Percentiles rank a stretch among this genome's conserved stretches.
Evolutionary conservation across 2,113 vertebrate species (phyloP).

Genomic region (Lepus americanus): DNA sequence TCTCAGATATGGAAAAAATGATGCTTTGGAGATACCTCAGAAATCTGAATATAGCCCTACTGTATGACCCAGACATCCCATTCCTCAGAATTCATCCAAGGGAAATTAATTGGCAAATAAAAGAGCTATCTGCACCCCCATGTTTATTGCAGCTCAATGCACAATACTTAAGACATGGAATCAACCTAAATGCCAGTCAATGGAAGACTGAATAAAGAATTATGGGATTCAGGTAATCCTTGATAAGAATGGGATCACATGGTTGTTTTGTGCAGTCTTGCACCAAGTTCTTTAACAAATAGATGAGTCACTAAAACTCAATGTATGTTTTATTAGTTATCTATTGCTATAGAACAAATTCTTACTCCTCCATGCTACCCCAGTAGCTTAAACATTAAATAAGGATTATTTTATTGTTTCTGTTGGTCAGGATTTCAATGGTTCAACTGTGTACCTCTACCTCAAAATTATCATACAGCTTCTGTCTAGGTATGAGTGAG

Average conservation of each 20-base stretch:
- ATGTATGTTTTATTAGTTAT: neutral
- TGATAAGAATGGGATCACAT: neutral
- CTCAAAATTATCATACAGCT: neutral
- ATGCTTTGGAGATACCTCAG: no score
- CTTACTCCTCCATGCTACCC: neutral
- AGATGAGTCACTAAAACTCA: neutral
- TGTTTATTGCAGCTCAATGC: no score
- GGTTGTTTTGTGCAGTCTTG: neutral
- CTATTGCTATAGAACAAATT: neutral
- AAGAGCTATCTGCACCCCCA: no score
- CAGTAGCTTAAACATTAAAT: neutral
- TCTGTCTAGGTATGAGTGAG: neutral
- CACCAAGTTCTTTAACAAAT: neutral
- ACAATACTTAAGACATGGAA: no score
- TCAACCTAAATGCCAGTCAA: no score
- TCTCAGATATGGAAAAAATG: no score
- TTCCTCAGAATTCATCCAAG: no score
- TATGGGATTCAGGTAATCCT: neutral
- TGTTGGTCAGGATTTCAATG: neutral
- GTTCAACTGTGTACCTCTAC: neutral
- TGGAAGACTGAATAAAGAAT: no score
- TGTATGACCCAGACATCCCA: no score
- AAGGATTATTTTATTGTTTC: neutral
- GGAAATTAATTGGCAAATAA: no score
- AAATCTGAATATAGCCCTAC: no score